Evolutionary conservation across 1,140 invertebrate species (phyloP).

Genomic region (Orius insidiosus): DNA sequence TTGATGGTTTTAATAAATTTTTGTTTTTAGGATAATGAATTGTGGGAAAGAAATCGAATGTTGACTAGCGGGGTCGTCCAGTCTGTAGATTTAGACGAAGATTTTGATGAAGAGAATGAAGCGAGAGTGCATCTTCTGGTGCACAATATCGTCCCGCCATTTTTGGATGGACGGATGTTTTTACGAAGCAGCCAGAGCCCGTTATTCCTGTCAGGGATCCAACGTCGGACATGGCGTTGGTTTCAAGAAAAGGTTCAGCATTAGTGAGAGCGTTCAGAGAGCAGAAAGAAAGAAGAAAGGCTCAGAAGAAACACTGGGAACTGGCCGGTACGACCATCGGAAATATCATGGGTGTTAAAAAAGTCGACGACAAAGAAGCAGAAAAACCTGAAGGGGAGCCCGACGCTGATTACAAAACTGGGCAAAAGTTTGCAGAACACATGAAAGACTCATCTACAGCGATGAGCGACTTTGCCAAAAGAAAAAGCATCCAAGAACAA

Average conservation of each 20-base stretch:
- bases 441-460: slow-evolving; percentile 58
- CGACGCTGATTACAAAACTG: slow-evolving; percentile 57
- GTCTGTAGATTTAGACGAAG: slow-evolving; percentile 75
- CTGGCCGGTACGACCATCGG: slow-evolving; percentile 90
- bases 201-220: slow-evolving; percentile 85
- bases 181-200: slow-evolving; percentile 97
- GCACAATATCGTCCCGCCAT: slow-evolving; percentile 97
- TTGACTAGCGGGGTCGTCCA: slow-evolving; percentile 88
- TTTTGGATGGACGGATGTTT: slow-evolving; percentile 94
- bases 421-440: slow-evolving; percentile 94
- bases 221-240: slow-evolving; percentile 93
- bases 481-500: slow-evolving; percentile 74
- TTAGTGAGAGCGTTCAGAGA: slow-evolving; percentile 81
- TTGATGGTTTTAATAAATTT: background rate
- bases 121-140: slow-evolving; percentile 91
- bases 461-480: slow-evolving; percentile 75
- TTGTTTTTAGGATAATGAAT: slow-evolving; percentile 63
- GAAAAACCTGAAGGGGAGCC: slow-evolving; percentile 31
- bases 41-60: slow-evolving; percentile 98
- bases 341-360: slow-evolving; percentile 90
- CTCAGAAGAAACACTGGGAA: slow-evolving; percentile 98
- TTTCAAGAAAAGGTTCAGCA: slow-evolving; percentile 87
- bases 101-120: slow-evolving; percentile 82
- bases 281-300: slow-evolving; percentile 85
- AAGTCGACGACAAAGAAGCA: slow-evolving; percentile 49